A percentile compares a stretch with the other conserved stretches of the same genome.
phyloP scores from a whole-genome alignment of 2,888 invertebrate species.

The Cryptocephalus moraei region DNA sequence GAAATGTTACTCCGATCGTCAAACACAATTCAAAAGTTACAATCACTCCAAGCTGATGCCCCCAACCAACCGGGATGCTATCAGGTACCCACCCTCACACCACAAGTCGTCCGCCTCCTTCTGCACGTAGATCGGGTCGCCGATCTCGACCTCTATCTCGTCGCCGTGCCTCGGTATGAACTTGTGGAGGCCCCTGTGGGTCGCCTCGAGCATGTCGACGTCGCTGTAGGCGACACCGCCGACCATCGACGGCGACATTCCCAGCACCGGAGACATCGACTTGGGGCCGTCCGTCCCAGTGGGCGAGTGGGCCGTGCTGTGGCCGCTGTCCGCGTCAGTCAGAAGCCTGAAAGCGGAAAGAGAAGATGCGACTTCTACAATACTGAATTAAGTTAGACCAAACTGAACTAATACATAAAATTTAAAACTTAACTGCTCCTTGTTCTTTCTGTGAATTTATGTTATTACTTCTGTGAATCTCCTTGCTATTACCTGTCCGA shows the following conservation, averaged over 20 bases:
- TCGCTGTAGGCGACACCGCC: slow-evolving; percentile 66
- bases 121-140: slow-evolving; percentile 93
- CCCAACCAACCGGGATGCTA: no score
- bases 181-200: slow-evolving; percentile 90
- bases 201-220: slow-evolving; percentile 64
- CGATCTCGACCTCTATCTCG: slow-evolving; percentile 94
- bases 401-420: no score
- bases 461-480: no score
- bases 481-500: slow-evolving; percentile 46
- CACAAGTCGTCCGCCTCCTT: slow-evolving; percentile 95
- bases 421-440: no score
- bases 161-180: slow-evolving; percentile 92
- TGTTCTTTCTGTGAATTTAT: no score
- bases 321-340: slow-evolving; percentile 77
- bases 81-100: slow-evolving; percentile 86
- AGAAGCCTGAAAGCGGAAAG: slow-evolving; percentile 45
- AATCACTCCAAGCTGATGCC: no score
- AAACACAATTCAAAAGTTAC: no score
- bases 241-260: slow-evolving; percentile 50
- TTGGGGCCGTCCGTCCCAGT: slow-evolving; percentile 67
- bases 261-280: slow-evolving; percentile 61
- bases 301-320: slow-evolving; percentile 85
- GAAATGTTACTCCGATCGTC: no score
- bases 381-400: background rate
- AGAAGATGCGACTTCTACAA: background rate